Base-by-base conservation (phyloP, 2,113 vertebrate species). In the Ibidorhyncha struthersii region DNA sequence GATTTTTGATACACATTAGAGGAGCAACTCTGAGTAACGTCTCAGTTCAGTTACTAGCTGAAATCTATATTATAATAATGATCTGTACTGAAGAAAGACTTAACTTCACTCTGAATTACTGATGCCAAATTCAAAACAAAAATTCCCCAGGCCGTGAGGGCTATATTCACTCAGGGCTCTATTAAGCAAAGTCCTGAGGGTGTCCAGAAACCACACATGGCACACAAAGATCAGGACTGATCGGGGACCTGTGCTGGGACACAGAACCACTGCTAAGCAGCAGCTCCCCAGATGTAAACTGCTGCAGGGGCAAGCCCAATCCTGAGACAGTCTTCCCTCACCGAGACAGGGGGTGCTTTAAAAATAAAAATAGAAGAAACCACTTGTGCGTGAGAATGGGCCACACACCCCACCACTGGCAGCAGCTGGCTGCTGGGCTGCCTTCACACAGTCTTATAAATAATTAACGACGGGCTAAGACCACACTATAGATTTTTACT, bases 111-210 rank as follows among this genome's bases (percentile, higher is more conserved):
- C 81, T 83, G 88, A 88, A 73, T 66, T 77, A 73, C 67, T 62
- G 32, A 13, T 69, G 50, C 58, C 55, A 34, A 61, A 82, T 73
- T 47, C 52, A 82, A 65, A 93, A 61, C 21, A 45, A n/a, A 53
- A 83, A 86, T 27, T 55, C 63, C 79, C 74, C 69, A 81, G 71
- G 85, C 71, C 79, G 53, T 2, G 8, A 76, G 78, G 71, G 61
- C 66, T 56, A 7, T 36, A 30, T 63, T 94, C 86, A 86, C 67
- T 93, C 17, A 12, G 80, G 79, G 76, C 80, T 95, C 82, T 84
- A 93, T 86, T 93, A 86, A 84, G 52, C 90, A 40, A 86, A 90
- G 81, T 55, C 94, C 93, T 87, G 72, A 90, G 63, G 49, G 59
- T 63, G 30, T 36, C 62, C 59, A 88, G 66, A 92, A 82, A 49